Conservation (phyloP, 2,888 invertebrate species). For the Odiellus spinosus region DNA sequence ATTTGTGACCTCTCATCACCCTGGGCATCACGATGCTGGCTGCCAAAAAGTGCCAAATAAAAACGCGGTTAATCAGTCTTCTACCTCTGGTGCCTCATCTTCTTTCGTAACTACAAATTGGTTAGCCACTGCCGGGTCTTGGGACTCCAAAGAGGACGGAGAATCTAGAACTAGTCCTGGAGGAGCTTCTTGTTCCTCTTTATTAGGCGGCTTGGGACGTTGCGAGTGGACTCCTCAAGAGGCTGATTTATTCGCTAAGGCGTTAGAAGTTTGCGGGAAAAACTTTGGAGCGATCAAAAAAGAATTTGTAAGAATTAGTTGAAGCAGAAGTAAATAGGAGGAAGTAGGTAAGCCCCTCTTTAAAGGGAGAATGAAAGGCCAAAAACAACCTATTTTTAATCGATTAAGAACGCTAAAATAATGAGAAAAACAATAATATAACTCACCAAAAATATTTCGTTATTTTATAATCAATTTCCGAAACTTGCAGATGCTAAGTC, state of each 20-base stretch:
- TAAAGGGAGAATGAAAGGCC: too few species aligned
- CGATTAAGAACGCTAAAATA: too few species aligned
- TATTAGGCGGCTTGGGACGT: neutral
- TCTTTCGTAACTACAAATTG: conserved; percentile 1
- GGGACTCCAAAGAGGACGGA: neutral
- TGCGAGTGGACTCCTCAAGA: conserved; percentile 19
- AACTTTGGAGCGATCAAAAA: conserved; percentile 22
- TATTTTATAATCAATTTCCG: neutral
- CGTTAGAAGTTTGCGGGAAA: conserved; percentile 21
- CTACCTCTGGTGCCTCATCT: conserved; percentile 9
- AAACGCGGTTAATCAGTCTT: conserved; percentile 3
- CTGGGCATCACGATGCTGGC: conserved; percentile 17
- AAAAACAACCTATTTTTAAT: too few species aligned
- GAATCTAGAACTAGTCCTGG: neutral
- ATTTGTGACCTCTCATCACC: conserved; percentile 20
- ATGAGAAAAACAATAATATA: too few species aligned
- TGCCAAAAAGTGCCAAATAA: conserved; percentile 14
- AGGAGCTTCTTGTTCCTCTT: neutral
- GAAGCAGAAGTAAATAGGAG: too few species aligned
- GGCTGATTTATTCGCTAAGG: conserved; percentile 20
- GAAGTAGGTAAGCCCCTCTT: too few species aligned
- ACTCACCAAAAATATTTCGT: too few species aligned
- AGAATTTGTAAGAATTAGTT: conserved; percentile 16
- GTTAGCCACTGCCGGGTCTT: neutral
- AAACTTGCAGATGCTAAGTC: neutral